phyloP scores from a whole-genome alignment of 1,140 invertebrate species.

The Contarinia nasturtii region DNA sequence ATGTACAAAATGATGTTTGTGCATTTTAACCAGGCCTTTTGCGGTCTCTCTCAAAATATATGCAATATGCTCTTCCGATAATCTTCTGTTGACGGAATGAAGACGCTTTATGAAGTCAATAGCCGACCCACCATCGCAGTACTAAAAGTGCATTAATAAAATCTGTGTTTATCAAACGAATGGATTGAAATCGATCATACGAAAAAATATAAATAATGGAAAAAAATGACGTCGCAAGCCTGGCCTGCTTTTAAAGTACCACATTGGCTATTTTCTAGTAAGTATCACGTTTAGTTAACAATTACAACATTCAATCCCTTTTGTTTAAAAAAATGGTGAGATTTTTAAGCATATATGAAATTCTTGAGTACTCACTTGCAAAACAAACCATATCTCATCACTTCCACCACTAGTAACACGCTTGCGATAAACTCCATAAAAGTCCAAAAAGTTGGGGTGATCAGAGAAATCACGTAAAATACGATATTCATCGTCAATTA shows the following conservation, averaged over 20 bases:
- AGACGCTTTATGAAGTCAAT: conserved; percentile 57
- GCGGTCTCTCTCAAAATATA: conserved; percentile 71
- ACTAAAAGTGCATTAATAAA: conserved; percentile 28
- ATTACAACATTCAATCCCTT: too few relatives aligned
- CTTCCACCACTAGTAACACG: conserved; percentile 30
- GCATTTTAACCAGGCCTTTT: conserved; percentile 58
- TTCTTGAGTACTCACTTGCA: conserved; percentile 46
- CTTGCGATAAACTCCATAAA: conserved; percentile 65
- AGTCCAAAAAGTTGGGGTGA: conserved; percentile 64
- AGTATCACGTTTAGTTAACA: too few relatives aligned
- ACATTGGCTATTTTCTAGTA: too few relatives aligned
- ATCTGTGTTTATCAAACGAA: too few relatives aligned
- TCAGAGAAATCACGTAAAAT: conserved; percentile 58
- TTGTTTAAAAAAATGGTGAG: too few relatives aligned
- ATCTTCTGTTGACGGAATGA: conserved; percentile 40
- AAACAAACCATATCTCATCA: conserved; percentile 73
- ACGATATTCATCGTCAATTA: conserved; percentile 68
- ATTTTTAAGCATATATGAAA: too few relatives aligned
- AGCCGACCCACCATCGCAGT: conserved; percentile 61
- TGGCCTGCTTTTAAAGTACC: background rate
- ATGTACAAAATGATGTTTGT: conserved; percentile 72
- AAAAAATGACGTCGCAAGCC: background rate
- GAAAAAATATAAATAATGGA: conserved; percentile 1
- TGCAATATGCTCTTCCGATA: conserved; percentile 70
- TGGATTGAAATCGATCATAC: conserved; percentile 4